These are phyloP conservation scores for Poecilia latipinna DNA, from an alignment of 2,113 vertebrate species.

Conservation along the genomic window DNA sequence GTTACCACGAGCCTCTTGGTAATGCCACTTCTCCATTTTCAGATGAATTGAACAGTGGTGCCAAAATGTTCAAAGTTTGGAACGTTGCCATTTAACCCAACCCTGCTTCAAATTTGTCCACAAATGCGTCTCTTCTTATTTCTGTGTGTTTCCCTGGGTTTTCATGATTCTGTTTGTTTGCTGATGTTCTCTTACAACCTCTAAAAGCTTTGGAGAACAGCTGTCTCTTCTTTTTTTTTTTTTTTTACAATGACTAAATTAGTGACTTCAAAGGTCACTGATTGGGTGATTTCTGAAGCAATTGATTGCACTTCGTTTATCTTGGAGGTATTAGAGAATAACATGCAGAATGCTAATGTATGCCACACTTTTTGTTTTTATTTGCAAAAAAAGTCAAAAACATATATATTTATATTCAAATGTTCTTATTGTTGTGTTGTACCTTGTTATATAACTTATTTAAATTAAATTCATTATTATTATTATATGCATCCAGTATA, in stretches of 20 bases:
- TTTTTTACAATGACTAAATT: not conserved
- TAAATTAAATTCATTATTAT: too few species aligned
- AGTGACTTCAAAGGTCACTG: not conserved
- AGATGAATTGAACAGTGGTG: not conserved
- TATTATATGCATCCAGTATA: too few species aligned
- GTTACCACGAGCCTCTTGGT: not conserved
- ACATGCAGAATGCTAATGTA: too few species aligned
- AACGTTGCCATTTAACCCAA: not conserved
- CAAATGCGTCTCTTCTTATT: not conserved
- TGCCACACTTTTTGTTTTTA: too few species aligned
- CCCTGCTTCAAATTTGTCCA: not conserved
- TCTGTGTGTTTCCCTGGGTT: not conserved
- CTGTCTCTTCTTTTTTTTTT: too few species aligned
- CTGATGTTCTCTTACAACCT: not conserved
- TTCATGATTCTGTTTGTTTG: not conserved
- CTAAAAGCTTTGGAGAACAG: not conserved
- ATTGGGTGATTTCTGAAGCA: not conserved
- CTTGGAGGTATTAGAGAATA: too few species aligned
- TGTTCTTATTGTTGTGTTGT: too few species aligned
- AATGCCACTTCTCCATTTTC: not conserved
- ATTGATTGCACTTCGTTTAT: not conserved
- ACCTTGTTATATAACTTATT: too few species aligned
- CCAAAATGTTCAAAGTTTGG: not conserved
- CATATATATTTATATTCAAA: not conserved
- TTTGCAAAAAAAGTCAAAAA: not conserved